phyloP scores from a whole-genome alignment of 2,113 vertebrate genomes.

The Barbus barbus region DNA sequence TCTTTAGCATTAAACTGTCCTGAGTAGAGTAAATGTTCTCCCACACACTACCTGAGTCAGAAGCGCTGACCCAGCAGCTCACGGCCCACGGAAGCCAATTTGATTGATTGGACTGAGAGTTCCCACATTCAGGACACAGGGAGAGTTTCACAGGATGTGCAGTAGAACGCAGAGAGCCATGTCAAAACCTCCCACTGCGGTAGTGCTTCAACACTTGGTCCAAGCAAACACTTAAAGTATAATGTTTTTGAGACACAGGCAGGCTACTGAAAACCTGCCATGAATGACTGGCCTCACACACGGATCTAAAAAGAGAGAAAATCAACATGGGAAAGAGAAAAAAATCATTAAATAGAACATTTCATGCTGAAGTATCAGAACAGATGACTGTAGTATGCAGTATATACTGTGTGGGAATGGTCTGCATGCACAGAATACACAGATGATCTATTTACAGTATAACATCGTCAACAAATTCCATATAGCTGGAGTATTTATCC shows the following conservation, averaged over 20 bases:
- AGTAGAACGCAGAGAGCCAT: conserved; percentile 49
- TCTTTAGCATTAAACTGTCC: not conserved
- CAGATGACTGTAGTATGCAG: not conserved
- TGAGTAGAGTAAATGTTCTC: conserved; percentile 32
- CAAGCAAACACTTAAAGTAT: conserved; percentile 44
- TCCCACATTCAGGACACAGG: conserved; percentile 51
- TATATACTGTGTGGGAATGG: not conserved
- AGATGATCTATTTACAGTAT: not conserved
- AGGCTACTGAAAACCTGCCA: conserved; percentile 59
- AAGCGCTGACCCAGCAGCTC: conserved; percentile 55
- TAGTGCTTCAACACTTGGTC: conserved; percentile 50
- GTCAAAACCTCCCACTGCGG: conserved; percentile 56
- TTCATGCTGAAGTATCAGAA: not conserved
- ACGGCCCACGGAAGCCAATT: conserved; percentile 29
- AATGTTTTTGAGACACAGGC: conserved; percentile 46
- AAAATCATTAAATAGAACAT: not conserved
- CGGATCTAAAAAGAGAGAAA: conserved; percentile 57
- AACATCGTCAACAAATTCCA: not conserved
- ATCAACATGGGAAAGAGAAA: conserved; percentile 8
- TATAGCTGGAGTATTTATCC: not conserved
- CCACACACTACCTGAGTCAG: conserved; percentile 41
- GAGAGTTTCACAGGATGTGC: conserved; percentile 43
- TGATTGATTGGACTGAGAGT: conserved; percentile 61
- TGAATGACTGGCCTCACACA: conserved; percentile 45
- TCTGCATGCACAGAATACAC: not conserved